Percentiles rank a stretch among this genome's conserved stretches.
Evolutionary conservation across 1,140 invertebrate species (phyloP).

Genomic region (Drosophila ambigua): DNA sequence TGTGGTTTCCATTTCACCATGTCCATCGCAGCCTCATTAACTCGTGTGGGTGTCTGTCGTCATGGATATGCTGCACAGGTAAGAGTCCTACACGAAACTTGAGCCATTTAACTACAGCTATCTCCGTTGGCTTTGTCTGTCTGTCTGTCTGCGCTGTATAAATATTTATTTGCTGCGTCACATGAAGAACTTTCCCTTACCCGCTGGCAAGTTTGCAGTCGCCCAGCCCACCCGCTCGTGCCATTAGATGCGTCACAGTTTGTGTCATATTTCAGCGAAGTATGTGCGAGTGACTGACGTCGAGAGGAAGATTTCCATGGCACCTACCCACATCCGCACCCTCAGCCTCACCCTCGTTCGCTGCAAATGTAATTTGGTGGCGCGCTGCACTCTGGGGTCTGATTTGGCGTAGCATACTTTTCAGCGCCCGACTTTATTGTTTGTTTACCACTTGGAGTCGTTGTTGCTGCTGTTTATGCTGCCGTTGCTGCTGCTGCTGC

Average conservation of each 20-base stretch:
- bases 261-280: constrained; percentile 43
- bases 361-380: constrained; percentile 60
- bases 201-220: constrained; percentile 27
- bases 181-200: constrained; percentile 7
- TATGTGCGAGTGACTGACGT: constrained; percentile 35
- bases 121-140: constrained; percentile 40
- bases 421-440: constrained; percentile 61
- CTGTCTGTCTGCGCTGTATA: constrained; percentile 57
- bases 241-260: constrained; percentile 47
- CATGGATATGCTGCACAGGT: constrained; percentile 38
- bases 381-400: constrained; percentile 61
- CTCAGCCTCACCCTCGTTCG: constrained; percentile 1
- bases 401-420: constrained; percentile 65
- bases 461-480: constrained; percentile 10
- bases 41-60: constrained; percentile 34
- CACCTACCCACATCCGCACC: neutral
- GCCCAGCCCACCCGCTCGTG: constrained; percentile 10
- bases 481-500: constrained; percentile 8
- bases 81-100: constrained; percentile 61
- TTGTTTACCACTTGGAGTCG: constrained; percentile 47
- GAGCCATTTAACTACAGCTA: constrained; percentile 74
- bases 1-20: neutral
- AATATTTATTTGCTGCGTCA: constrained; percentile 68
- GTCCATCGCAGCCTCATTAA: constrained; percentile 56
- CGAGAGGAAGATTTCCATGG: constrained; percentile 23